Evolutionary conservation across 2,113 vertebrate genomes (phyloP).

Genomic region (Entomyzon cyanotis): DNA sequence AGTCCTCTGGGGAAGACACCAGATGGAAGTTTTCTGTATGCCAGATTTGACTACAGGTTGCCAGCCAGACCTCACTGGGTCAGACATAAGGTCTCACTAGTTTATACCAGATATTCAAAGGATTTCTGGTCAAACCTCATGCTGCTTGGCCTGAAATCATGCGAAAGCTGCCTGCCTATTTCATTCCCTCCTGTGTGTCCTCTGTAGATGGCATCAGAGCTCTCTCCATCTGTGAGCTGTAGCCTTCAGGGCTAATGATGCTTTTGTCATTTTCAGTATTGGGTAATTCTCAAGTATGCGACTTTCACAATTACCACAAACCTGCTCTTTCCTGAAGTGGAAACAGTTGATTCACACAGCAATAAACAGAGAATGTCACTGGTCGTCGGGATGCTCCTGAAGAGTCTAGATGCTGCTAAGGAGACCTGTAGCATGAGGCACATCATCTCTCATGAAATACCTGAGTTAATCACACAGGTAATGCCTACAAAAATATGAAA

Average conservation of each 20-base stretch:
- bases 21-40: background rate
- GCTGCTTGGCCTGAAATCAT: background rate
- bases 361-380: background rate
- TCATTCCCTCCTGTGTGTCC: background rate
- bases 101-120: background rate
- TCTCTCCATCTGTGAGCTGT: background rate
- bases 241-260: background rate
- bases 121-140: background rate
- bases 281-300: background rate
- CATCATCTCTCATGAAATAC: background rate
- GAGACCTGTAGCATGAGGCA: background rate
- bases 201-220: background rate
- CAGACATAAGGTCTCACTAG: background rate
- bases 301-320: background rate
- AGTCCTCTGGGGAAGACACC: background rate
- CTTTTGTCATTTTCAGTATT: background rate
- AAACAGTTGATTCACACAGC: background rate
- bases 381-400: background rate
- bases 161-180: background rate
- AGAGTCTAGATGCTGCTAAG: background rate
- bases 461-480: background rate
- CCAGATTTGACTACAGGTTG: background rate
- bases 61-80: background rate
- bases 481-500: background rate
- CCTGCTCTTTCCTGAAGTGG: background rate